Base-by-base conservation (phyloP, 2,797 vertebrate species). In the Alectoris magna region DNA sequence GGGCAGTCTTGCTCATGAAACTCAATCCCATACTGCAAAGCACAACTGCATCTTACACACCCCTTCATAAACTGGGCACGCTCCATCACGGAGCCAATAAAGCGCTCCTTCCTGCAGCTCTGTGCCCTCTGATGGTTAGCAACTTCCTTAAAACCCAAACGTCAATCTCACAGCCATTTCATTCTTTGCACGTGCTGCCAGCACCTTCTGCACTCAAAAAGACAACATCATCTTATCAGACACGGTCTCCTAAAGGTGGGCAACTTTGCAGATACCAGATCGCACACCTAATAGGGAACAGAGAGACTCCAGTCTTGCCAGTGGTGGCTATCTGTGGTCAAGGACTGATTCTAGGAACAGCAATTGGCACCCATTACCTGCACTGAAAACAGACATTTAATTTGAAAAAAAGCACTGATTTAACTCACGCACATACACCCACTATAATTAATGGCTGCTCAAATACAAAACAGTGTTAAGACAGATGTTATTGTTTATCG, bases 61-160 rank as follows among this genome's bases (percentile, higher is more conserved):
- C 48, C 81, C n/a, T 24, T 44, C 77, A 68, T 16, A 64, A 91
- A 73, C 24, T 1, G 29, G 64, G 56, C 27, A 48, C 34, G 39
- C 74, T 84, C 60, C 88, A 75, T 53, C 74, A 7, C 0, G 0
- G 67, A 49, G 10, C 6, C 81, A 88, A 66, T 68, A 71, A 85
- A 89, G 48, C 24, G 55, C 34, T 75, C n/a, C 44, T 43, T 85
- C 68, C 88, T 76, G 31, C 53, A 74, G 53, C 48, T 22, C 66
- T 87, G 78, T 38, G 64, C 76, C 68, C 82, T 68, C 34, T 63
- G 70, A 88, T 36, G 48, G 71, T 12, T 8, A 66, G 31, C 71
- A 83, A 80, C 46, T 85, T 58, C 89, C 87, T 87, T 62, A 87
- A 80, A 69, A 60, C 29, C 76, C 66, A 92, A 73, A 89, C 69